Conservation (phyloP, 2,797 vertebrate genomes). For the Gouania willdenowi region DNA sequence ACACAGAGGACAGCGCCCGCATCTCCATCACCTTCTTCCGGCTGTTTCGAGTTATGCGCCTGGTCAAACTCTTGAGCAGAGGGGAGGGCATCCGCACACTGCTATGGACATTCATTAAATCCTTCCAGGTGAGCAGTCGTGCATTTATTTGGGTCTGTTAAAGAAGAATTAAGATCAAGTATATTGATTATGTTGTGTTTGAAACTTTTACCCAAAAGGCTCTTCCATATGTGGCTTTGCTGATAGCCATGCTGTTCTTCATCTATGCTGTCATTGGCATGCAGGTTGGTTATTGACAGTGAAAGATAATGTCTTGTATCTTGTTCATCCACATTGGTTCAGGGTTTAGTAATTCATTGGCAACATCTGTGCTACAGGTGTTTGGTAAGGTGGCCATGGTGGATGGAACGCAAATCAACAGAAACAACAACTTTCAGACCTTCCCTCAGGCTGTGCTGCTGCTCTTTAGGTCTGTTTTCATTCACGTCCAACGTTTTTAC, state of each 20-base stretch:
- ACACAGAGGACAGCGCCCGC: constrained; percentile 94
- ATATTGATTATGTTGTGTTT: background rate
- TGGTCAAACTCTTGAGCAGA: constrained; percentile 97
- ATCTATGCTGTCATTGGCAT: constrained; percentile 99
- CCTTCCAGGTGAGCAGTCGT: constrained; percentile 86
- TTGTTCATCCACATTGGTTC: background rate
- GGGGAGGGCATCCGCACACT: constrained; percentile 97
- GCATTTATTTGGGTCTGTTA: background rate
- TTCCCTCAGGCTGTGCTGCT: constrained; percentile 95
- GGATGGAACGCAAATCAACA: constrained; percentile 94
- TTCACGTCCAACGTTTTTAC: no score
- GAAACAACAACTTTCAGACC: constrained; percentile 99
- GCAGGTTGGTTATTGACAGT: constrained; percentile 80
- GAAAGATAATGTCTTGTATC: background rate
- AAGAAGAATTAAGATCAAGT: background rate
- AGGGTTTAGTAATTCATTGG: background rate
- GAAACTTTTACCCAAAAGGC: constrained; percentile 75
- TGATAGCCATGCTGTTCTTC: constrained; percentile 99
- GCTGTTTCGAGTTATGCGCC: constrained; percentile 96
- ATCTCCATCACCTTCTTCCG: constrained; percentile 99
- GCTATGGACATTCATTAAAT: constrained; percentile 98
- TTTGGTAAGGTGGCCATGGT: constrained; percentile 98
- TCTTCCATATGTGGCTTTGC: constrained; percentile 94
- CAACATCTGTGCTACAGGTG: constrained; percentile 82
- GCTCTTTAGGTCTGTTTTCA: constrained; percentile 85